Conservation (phyloP, 2,797 vertebrate species). For the Ceryle rudis region DNA sequence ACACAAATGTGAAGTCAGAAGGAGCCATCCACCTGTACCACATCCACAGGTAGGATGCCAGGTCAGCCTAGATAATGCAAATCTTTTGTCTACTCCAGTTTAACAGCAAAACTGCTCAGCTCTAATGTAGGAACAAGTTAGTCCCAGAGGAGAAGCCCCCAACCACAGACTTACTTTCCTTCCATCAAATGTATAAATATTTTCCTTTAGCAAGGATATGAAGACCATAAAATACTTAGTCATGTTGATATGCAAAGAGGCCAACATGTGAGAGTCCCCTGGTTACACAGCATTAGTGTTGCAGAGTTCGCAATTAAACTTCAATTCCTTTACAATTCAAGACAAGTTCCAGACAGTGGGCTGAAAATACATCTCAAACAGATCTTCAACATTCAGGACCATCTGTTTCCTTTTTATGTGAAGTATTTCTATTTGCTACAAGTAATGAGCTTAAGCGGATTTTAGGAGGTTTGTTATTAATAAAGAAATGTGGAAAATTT, state of each 20-base stretch:
- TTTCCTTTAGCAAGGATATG: neutral
- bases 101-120: neutral
- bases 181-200: neutral
- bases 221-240: neutral
- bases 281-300: conserved; percentile 3
- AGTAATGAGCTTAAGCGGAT: conserved; percentile 55
- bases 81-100: neutral
- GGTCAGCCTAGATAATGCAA: neutral
- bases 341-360: conserved; percentile 48
- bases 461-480: conserved; percentile 49
- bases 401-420: conserved; percentile 70
- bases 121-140: neutral
- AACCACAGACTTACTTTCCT: neutral
- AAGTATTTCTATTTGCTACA: conserved; percentile 56
- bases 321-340: neutral
- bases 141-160: neutral
- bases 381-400: conserved; percentile 41
- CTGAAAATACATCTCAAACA: conserved; percentile 40
- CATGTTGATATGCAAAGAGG: neutral
- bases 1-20: neutral
- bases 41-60: neutral
- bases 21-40: neutral
- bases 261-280: conserved; percentile 24
- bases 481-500: conserved; percentile 13
- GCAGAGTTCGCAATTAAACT: conserved; percentile 53